Evolutionary conservation across 2,113 vertebrate genomes (phyloP), one percentile per base, ranked within the genome.

Genomic region (Columba janthina): DNA sequence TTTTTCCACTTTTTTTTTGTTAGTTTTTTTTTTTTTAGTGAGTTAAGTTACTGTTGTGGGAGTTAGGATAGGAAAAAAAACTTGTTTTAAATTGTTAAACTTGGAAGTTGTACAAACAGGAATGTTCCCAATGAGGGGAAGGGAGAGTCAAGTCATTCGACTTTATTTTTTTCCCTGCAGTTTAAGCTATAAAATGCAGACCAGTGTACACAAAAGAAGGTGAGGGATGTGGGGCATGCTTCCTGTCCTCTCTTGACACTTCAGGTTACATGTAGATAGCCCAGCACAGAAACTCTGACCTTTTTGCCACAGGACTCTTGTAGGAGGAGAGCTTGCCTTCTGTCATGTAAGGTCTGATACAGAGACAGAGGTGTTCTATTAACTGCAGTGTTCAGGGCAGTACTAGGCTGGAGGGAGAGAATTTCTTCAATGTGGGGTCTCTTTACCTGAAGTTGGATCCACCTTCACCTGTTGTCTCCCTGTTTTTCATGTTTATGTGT

Each of bases 321-420:
- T 19, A 21, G 36, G 51, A 62, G 40, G 24, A 80, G 8, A 51
- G 26, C 60, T 81, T 79, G 36, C 17, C 12, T 85, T 4, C 24
- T 65, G 54, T 36, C 31, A 12, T 50, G 4, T 65, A 46, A 73
- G 24, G 50, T 24, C 57, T 93, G 22, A 19, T 12, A 14, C 4
- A 46, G 48, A 74, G 38, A 31, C 18, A 31, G 38, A 64, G 6
- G 6, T 46, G 5, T 44, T 28, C 21, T 67, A 20, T 69, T 62
- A 28, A 10, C 22, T 81, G n/a, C 20, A 74, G 31, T 32, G 38
- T 83, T 83, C 51, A 31, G 28, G 62, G 15, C 29, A 65, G 21
- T 22, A 29, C n/a, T 9, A 2, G 6, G 11, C 11, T 2, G 0
- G 0, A 2, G 10, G 24, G 11, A 57, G 26, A 56, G 24, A 5